Evolutionary conservation across 2,888 invertebrate species (phyloP), one percentile per base, ranked within the genome.

Genomic region (Polyommatus icarus): DNA sequence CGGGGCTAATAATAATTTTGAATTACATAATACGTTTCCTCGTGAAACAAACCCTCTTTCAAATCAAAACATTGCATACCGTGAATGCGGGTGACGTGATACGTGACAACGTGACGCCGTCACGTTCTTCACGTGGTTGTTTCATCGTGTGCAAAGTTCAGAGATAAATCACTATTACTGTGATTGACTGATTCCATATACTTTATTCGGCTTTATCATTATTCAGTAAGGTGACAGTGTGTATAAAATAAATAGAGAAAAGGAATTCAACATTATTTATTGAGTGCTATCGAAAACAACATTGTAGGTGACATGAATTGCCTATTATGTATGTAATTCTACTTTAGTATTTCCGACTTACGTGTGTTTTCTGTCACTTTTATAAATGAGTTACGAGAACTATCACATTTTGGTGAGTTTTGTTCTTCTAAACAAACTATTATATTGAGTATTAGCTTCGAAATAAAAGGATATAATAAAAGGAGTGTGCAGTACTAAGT

Each of bases 81-180:
- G 12, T 61, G 36, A 71, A 71, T 71, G 18, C 36, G 36, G 3
- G 71, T 8, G 71, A 36, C n/a, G 36, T 36, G 71, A 71, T 71
- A 71, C 71, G 36, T 71, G 71, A 71, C 36, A 36, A 36, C 71
- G 71, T 71, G 71, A 71, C 71, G 18, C 29, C 36, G 32, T 71
- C 36, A 36, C 71, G 36, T 36, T 32, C 32, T 71, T 18, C 71
- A 71, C 71, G 71, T 36, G 71, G 36, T 71, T 71, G 32, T 36
- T 36, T 32, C 32, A 3, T 36, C 29, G 2, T 36, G 71, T 36
- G 61, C 24, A 61, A 61, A 61, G 4, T 61, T 61, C 8, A 24
- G 12, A 24, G 20, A 61, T 61, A 61, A 24, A 61, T 61, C 61
- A 61, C 61, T 61, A 61, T 24, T 61, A 24, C 20, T 24, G 24